Conservation (phyloP, 2,888 invertebrate species). For the Druceiella hillmani region DNA sequence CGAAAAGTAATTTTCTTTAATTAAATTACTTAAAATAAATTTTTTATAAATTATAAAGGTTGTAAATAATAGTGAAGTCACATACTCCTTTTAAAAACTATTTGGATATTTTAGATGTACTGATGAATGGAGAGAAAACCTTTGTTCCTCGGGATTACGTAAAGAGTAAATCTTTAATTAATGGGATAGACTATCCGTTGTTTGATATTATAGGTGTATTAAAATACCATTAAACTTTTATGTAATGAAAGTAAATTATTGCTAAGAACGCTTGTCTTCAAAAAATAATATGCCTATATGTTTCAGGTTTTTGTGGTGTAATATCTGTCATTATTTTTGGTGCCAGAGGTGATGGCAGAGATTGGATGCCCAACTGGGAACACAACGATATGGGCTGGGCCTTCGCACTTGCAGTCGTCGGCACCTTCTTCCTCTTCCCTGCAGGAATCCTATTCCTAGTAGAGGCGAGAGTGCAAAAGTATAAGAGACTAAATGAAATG, state of each 20-base stretch:
- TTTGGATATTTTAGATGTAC: too few relatives aligned
- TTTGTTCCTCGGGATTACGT: too few relatives aligned
- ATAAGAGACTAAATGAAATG: constrained; percentile 66
- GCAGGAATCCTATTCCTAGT: constrained; percentile 76
- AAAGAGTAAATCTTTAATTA: too few relatives aligned
- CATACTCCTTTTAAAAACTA: too few relatives aligned
- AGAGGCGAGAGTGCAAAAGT: constrained; percentile 74
- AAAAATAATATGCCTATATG: neutral
- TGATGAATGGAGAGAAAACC: too few relatives aligned
- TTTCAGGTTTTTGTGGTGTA: constrained; percentile 69
- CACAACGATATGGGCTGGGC: constrained; percentile 95
- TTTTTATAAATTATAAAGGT: too few relatives aligned
- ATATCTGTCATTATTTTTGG: constrained; percentile 87
- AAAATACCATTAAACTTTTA: constrained; percentile 6
- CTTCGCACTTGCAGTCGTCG: constrained; percentile 79
- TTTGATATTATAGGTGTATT: neutral
- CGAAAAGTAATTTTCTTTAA: too few relatives aligned
- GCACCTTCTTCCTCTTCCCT: constrained; percentile 68
- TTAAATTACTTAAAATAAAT: too few relatives aligned
- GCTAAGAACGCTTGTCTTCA: neutral
- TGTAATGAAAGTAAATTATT: neutral
- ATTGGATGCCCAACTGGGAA: constrained; percentile 96
- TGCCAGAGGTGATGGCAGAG: constrained; percentile 82
- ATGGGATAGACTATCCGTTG: too few relatives aligned
- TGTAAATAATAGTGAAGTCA: too few relatives aligned